Conservation (phyloP, 2,888 invertebrate species). For the Notocelia uddmanniana region DNA sequence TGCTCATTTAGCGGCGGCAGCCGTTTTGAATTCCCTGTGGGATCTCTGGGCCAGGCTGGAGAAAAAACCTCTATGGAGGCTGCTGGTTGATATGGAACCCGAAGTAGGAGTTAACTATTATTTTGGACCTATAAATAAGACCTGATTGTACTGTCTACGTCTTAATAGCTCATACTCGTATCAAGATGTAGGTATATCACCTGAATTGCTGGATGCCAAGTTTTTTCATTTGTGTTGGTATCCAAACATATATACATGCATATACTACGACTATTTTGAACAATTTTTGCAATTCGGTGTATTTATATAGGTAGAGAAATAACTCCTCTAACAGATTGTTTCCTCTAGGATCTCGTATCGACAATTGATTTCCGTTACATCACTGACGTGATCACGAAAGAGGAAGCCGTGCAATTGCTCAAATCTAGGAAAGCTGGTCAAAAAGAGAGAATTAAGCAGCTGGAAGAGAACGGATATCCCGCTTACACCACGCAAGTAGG, state of each 20-base stretch:
- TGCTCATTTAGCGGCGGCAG: conserved; percentile 94
- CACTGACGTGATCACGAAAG: conserved; percentile 92
- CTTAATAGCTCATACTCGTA: too few relatives aligned
- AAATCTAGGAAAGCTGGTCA: conserved; percentile 85
- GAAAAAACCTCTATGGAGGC: conserved; percentile 94
- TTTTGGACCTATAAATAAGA: neutral
- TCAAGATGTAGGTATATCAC: too few relatives aligned
- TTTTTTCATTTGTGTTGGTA: too few relatives aligned
- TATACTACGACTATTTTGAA: too few relatives aligned
- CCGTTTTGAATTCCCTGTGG: conserved; percentile 96
- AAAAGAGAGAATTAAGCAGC: conserved; percentile 86
- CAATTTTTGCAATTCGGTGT: too few relatives aligned
- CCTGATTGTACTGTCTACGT: too few relatives aligned
- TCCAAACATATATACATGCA: too few relatives aligned
- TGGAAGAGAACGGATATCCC: conserved; percentile 91
- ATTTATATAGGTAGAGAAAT: too few relatives aligned
- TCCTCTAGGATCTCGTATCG: conserved; percentile 88
- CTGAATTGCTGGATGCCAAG: too few relatives aligned
- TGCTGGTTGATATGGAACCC: conserved; percentile 93
- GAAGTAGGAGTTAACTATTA: conserved; percentile 77
- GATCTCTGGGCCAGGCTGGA: conserved; percentile 95
- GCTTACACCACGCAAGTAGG: conserved; percentile 95
- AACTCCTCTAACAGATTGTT: neutral
- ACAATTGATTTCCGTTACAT: conserved; percentile 95
- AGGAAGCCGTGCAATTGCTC: conserved; percentile 91